Evolutionary conservation across 2,888 invertebrate species (phyloP).

Genomic region (Lasius fuliginosus): DNA sequence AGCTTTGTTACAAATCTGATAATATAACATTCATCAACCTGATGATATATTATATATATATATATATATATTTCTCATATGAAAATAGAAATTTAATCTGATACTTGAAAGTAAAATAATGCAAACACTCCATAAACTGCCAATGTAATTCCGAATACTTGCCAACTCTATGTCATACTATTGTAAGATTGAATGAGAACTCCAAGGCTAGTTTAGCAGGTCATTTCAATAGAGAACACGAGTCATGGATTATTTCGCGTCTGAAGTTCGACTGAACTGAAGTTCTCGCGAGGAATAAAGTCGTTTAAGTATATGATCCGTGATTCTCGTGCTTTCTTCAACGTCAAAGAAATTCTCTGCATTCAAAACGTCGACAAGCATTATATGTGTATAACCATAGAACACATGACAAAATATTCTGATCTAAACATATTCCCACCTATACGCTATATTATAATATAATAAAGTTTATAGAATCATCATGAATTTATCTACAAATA

Average conservation of each 20-base stretch:
- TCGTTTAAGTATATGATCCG: conserved; percentile 20
- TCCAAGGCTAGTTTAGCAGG: conserved; percentile 42
- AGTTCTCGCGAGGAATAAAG: conserved; percentile 43
- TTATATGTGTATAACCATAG: neutral
- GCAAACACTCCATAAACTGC: conserved; percentile 31
- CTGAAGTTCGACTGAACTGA: conserved; percentile 44
- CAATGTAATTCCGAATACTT: conserved; percentile 43
- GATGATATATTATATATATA: neutral
- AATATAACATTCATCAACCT: neutral
- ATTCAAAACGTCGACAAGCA: conserved; percentile 30
- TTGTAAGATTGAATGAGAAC: conserved; percentile 40
- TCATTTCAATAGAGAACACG: conserved; percentile 20
- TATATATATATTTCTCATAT: neutral
- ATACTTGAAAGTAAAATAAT: conserved; percentile 19
- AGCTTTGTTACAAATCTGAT: neutral
- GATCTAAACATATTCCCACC: neutral
- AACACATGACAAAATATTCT: neutral
- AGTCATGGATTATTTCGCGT: conserved; percentile 51
- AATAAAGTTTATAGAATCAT: neutral
- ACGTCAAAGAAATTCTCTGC: conserved; percentile 26
- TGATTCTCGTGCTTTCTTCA: conserved; percentile 32
- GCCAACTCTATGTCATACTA: conserved; percentile 21
- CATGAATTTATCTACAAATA: neutral
- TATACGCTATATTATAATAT: neutral
- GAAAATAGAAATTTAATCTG: neutral